A percentile compares a stretch with the other conserved stretches of the same genome.
These are phyloP conservation scores for Leptinotarsa tumamoca DNA, from an alignment of 2,888 invertebrate species.

Conservation along the genomic window DNA sequence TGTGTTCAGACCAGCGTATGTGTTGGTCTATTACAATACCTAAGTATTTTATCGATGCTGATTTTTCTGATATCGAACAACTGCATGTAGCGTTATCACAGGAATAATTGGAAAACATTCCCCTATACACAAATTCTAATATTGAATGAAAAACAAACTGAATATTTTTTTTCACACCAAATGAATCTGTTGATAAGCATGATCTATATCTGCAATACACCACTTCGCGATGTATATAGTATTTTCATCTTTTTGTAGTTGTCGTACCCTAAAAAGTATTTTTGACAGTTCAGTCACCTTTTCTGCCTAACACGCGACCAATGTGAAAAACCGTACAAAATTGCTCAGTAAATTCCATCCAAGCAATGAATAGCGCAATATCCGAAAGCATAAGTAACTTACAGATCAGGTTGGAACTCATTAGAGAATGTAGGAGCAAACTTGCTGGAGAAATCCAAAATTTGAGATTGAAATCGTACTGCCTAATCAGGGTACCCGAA, in stretches of 20 bases:
- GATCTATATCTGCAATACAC: no score
- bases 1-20: no score
- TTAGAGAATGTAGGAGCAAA: constrained; percentile 40
- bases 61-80: no score
- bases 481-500: constrained; percentile 26
- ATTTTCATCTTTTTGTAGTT: neutral
- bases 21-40: no score
- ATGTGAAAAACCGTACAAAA: neutral
- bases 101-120: no score
- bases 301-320: neutral
- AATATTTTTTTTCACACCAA: no score
- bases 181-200: no score
- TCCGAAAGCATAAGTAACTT: constrained; percentile 13
- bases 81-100: no score
- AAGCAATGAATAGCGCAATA: neutral
- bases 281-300: constrained; percentile 7
- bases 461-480: constrained; percentile 42
- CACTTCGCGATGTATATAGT: neutral
- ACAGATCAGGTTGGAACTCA: constrained; percentile 33
- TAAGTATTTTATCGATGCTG: no score
- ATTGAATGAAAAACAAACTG: no score
- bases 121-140: no score
- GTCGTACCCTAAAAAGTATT: neutral
- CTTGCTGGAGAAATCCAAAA: constrained; percentile 38
- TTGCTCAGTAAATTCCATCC: neutral